These are phyloP conservation scores for Chironomus tentans DNA, from an alignment of 2,888 invertebrate species.

Conservation along the genomic window DNA sequence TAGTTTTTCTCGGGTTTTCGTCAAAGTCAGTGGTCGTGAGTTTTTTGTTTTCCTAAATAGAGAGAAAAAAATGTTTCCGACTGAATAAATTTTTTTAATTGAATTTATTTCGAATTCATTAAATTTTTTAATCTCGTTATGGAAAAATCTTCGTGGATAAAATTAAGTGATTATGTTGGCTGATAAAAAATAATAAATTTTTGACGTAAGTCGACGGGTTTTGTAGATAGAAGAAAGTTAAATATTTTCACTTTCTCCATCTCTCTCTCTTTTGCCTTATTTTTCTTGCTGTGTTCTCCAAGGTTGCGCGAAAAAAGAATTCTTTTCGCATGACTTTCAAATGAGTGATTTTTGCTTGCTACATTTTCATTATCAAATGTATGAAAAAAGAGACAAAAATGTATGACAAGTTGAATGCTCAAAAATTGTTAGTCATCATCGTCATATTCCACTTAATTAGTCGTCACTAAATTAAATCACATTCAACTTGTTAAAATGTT, in stretches of 20 bases:
- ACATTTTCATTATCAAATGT: not conserved
- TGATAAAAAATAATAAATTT: too few species aligned
- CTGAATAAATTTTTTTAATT: not conserved
- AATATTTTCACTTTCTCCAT: not conserved
- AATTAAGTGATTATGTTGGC: too few species aligned
- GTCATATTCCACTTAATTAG: not conserved
- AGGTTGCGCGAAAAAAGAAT: constrained; percentile 11
- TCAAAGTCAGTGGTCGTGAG: not conserved
- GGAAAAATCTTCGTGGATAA: not conserved
- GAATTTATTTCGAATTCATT: not conserved
- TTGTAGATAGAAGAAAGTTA: not conserved
- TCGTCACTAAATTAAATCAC: not conserved
- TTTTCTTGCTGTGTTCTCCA: not conserved
- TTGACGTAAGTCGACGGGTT: not conserved
- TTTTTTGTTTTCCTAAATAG: not conserved
- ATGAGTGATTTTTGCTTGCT: not conserved
- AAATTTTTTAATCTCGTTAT: not conserved
- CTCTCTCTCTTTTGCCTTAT: not conserved
- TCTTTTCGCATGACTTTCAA: constrained; percentile 17
- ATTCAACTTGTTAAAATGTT: too few species aligned
- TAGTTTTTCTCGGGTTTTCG: constrained; percentile 20
- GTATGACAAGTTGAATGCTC: too few species aligned
- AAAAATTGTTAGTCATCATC: not conserved
- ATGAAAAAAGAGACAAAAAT: not conserved
- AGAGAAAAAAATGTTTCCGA: not conserved